Evolutionary conservation across 2,113 vertebrate genomes (phyloP).

Genomic region (Osmerus mordax): DNA sequence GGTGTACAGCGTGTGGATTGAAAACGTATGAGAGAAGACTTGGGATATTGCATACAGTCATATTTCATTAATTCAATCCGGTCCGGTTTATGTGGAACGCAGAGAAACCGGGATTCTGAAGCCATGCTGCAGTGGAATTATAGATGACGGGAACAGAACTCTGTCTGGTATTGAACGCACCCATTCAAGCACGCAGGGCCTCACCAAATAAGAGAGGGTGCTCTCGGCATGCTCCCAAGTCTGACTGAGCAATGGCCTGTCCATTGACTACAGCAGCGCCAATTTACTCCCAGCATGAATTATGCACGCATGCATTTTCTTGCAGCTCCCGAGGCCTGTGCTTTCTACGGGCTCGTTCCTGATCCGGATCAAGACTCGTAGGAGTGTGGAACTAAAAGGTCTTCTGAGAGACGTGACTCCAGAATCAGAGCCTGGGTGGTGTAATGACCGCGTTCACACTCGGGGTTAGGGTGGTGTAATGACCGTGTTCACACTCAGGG

Average conservation of each 20-base stretch:
- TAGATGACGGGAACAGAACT: slow-evolving; percentile 47
- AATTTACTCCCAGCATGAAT: slow-evolving; percentile 68
- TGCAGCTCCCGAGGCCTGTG: not conserved
- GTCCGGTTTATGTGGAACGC: slow-evolving; percentile 8
- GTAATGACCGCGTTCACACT: no score
- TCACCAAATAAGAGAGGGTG: slow-evolving; percentile 45
- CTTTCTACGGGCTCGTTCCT: no score
- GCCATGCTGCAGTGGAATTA: slow-evolving; percentile 21
- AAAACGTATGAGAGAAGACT: slow-evolving; percentile 50
- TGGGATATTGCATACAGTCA: slow-evolving; percentile 39
- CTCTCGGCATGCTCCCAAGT: slow-evolving; percentile 34
- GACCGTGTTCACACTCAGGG: no score
- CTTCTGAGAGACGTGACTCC: not conserved
- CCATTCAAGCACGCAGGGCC: slow-evolving; percentile 37
- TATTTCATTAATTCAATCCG: slow-evolving; percentile 44
- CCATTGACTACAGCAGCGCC: slow-evolving; percentile 58
- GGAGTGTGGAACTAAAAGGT: no score
- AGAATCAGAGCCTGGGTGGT: not conserved
- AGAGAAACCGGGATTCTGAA: not conserved
- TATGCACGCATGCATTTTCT: slow-evolving; percentile 51
- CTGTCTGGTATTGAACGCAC: slow-evolving; percentile 28
- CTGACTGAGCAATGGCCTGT: slow-evolving; percentile 45
- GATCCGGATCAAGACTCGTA: no score
- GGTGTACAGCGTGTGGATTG: slow-evolving; percentile 20
- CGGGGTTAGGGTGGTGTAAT: no score